A percentile compares a stretch with the other conserved stretches of the same genome.
Evolutionary conservation across 1,140 invertebrate genomes (phyloP).

Genomic region (Battus philenor): DNA sequence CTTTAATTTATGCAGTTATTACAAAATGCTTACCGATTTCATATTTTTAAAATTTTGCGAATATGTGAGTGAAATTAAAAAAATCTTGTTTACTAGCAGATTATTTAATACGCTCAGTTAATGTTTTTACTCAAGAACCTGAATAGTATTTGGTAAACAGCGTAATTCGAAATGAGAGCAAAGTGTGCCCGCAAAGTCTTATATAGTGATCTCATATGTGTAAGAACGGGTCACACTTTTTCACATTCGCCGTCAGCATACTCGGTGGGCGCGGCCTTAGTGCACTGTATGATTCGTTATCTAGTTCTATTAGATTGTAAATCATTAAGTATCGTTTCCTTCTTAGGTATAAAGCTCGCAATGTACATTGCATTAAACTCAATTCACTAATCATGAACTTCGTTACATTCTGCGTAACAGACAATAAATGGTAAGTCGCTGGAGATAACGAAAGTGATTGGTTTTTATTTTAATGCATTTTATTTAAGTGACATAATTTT

Average conservation of each 20-base stretch:
- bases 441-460: too few relatives aligned
- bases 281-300: conserved; percentile 21
- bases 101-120: conserved; percentile 12
- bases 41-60: conserved; percentile 23
- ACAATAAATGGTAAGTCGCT: too few relatives aligned
- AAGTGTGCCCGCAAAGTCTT: conserved; percentile 63
- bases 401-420: too few relatives aligned
- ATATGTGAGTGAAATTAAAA: conserved; percentile 1
- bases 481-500: too few relatives aligned
- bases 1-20: too few relatives aligned
- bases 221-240: conserved; percentile 73
- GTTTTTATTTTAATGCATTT: too few relatives aligned
- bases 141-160: conserved; percentile 64
- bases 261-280: conserved; percentile 54
- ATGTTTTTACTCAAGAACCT: conserved; percentile 24
- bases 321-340: conserved; percentile 12
- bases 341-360: conserved; percentile 6
- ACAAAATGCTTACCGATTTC: conserved; percentile 23
- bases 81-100: neutral
- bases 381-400: conserved; percentile 13
- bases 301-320: conserved; percentile 20
- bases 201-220: conserved; percentile 73
- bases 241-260: conserved; percentile 60
- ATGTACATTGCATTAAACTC: conserved; percentile 10
- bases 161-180: conserved; percentile 72